Percentiles rank a stretch among this genome's conserved stretches.
Evolutionary conservation across 2,797 vertebrate genomes (phyloP).

Genomic region (Aphelocoma californica): DNA sequence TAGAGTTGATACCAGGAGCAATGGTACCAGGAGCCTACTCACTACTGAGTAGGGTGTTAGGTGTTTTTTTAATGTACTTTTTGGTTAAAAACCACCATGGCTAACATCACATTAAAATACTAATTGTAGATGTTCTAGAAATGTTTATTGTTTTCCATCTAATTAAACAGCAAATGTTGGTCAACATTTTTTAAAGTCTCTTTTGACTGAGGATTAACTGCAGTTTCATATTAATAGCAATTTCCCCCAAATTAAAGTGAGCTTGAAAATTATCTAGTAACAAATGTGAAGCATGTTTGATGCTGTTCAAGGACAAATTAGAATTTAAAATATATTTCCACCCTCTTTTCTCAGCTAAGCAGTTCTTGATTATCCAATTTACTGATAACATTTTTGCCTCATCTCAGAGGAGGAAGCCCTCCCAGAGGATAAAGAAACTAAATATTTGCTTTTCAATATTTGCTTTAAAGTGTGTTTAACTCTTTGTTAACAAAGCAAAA

Average conservation of each 20-base stretch:
- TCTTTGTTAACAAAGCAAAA: background rate
- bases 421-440: slow-evolving; percentile 19
- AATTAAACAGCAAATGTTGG: background rate
- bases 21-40: background rate
- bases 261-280: slow-evolving; percentile 8
- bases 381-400: slow-evolving; percentile 36
- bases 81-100: background rate
- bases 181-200: background rate
- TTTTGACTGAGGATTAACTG: background rate
- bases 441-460: slow-evolving; percentile 13
- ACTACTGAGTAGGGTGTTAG: background rate
- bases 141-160: background rate
- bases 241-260: background rate
- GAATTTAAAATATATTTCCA: slow-evolving; percentile 50
- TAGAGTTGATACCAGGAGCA: background rate
- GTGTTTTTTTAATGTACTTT: background rate
- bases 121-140: background rate
- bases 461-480: slow-evolving; percentile 9
- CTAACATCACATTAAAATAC: background rate
- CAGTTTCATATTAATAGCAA: background rate
- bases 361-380: slow-evolving; percentile 54
- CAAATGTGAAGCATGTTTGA: slow-evolving; percentile 15
- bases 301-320: slow-evolving; percentile 48
- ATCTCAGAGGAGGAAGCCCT: slow-evolving; percentile 34
- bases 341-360: slow-evolving; percentile 28